phyloP scores from a whole-genome alignment of 2,113 vertebrate species.

The Gallinago paraguaiae region DNA sequence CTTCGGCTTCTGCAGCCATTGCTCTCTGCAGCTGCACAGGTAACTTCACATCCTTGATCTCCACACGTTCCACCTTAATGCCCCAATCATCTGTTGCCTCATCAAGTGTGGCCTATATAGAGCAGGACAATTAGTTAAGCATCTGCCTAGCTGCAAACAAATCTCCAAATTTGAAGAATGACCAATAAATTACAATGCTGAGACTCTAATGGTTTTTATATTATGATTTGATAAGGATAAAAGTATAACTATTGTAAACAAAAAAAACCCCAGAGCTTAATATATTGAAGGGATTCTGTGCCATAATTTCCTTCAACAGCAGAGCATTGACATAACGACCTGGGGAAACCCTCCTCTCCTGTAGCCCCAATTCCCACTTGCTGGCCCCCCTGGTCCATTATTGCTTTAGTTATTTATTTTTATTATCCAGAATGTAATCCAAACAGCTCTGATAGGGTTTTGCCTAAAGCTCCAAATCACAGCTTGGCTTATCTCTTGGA shows the following conservation, averaged over 20 bases:
- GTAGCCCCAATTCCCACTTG: background rate
- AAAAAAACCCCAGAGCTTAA: background rate
- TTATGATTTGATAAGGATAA: background rate
- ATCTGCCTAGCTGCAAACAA: background rate
- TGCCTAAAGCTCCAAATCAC: background rate
- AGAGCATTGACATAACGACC: background rate
- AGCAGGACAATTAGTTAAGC: background rate
- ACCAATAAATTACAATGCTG: background rate
- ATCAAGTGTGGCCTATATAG: conserved; percentile 81
- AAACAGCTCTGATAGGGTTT: background rate
- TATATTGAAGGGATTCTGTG: background rate
- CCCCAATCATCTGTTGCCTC: conserved; percentile 94
- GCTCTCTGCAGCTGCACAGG: conserved; percentile 94
- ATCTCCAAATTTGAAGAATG: background rate
- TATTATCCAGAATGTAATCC: background rate
- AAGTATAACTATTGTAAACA: background rate
- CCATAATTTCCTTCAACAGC: background rate
- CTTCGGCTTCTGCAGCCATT: conserved; percentile 97
- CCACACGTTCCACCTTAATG: conserved; percentile 96
- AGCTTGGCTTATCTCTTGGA: background rate
- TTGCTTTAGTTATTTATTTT: background rate
- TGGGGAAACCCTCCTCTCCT: background rate
- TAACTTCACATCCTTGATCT: conserved; percentile 96
- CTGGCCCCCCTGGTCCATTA: background rate
- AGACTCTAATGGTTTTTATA: background rate